phyloP scores from a whole-genome alignment of 2,888 invertebrate species.

The Tipula helvola region DNA sequence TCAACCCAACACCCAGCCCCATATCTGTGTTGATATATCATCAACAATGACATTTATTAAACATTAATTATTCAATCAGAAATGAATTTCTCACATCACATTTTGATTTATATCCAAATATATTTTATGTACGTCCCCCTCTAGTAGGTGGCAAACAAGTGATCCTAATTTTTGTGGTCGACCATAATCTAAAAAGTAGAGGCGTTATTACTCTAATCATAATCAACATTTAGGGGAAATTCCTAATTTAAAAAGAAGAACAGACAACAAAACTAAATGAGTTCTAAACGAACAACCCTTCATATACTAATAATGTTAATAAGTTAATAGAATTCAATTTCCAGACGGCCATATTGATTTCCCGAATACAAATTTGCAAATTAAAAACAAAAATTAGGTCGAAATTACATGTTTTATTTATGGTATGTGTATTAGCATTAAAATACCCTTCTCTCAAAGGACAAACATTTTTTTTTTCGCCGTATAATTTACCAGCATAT shows the following conservation, averaged over 20 bases:
- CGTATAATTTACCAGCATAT: background rate
- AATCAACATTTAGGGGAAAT: no score
- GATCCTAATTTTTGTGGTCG: no score
- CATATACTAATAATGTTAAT: no score
- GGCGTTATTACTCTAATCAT: no score
- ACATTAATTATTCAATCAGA: background rate
- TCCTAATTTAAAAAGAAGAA: no score
- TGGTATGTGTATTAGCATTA: background rate
- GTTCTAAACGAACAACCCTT: no score
- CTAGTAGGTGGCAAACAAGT: no score
- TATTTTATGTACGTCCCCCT: background rate
- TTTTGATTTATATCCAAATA: background rate
- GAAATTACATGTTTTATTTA: background rate
- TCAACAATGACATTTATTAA: background rate
- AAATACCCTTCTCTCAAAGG: background rate
- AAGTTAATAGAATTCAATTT: background rate
- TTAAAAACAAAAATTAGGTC: background rate
- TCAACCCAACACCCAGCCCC: background rate
- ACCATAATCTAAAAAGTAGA: no score
- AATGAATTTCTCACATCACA: background rate
- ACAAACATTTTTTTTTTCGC: background rate
- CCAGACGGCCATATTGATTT: background rate
- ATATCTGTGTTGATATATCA: background rate
- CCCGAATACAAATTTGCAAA: background rate
- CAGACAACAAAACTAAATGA: no score